Evolutionary conservation across 2,113 vertebrate genomes (phyloP).

Genomic region (Oenanthe melanoleuca): DNA sequence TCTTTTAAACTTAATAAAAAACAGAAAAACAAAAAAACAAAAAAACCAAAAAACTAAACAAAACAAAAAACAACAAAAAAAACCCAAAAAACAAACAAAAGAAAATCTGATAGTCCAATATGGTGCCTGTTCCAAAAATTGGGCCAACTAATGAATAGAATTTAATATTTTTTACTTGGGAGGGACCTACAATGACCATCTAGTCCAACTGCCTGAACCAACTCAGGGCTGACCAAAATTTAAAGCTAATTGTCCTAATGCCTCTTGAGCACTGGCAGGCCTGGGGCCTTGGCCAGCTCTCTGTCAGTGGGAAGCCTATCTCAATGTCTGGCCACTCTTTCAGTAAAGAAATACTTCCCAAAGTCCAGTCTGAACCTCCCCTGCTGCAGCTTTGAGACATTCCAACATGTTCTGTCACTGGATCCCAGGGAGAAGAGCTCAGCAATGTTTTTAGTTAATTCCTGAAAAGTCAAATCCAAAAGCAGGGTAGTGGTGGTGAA

Average conservation of each 20-base stretch:
- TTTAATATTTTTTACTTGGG: neutral
- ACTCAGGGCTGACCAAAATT: neutral
- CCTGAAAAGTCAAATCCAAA: neutral
- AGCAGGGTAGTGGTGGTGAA: neutral
- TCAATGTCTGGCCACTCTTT: neutral
- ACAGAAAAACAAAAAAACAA: neutral
- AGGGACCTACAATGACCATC: neutral
- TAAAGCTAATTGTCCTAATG: neutral
- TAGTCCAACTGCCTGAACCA: neutral
- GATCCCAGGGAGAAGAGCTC: neutral
- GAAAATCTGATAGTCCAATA: no score
- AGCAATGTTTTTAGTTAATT: neutral
- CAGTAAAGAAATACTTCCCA: neutral
- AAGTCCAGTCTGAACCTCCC: neutral
- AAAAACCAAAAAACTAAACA: neutral
- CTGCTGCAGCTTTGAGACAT: neutral
- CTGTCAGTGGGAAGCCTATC: neutral
- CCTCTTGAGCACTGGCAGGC: neutral
- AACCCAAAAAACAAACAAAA: neutral
- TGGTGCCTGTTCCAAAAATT: neutral
- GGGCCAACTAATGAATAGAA: neutral
- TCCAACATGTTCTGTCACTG: fast-evolving
- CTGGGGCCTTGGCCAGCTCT: neutral
- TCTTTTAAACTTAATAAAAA: neutral
- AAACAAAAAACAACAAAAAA: no score